These are phyloP conservation scores for Ondatra zibethicus DNA, from an alignment of 2,113 vertebrate genomes.

Conservation along the genomic window DNA sequence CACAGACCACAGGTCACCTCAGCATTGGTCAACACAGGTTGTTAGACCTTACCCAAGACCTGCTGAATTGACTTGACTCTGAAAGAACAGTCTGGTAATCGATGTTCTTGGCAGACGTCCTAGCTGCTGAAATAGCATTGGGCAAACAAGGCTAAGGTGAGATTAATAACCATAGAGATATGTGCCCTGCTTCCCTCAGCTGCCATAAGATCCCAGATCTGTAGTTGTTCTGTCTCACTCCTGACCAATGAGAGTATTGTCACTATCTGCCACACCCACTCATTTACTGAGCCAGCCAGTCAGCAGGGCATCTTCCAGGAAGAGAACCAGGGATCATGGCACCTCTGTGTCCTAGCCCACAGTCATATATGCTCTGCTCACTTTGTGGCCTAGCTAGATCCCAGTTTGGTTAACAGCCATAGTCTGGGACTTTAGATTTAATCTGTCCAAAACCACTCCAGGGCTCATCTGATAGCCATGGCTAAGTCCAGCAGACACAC, in stretches of 20 bases:
- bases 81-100: neutral
- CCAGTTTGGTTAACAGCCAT: neutral
- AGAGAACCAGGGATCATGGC: neutral
- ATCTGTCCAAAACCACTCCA: neutral
- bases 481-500: neutral
- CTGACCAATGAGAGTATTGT: no score
- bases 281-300: neutral
- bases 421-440: neutral
- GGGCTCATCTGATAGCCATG: neutral
- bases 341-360: neutral
- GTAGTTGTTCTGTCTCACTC: no score
- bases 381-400: neutral
- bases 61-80: neutral
- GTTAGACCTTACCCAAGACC: neutral
- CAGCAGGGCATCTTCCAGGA: neutral
- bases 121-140: neutral
- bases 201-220: neutral
- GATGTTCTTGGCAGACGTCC: neutral
- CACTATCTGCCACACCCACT: neutral
- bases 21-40: neutral
- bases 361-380: neutral
- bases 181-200: neutral
- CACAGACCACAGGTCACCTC: neutral
- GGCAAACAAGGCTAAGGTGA: neutral
- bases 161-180: neutral